A percentile compares a stretch with the other conserved stretches of the same genome.
These are phyloP conservation scores for Drosophila siamana DNA, from an alignment of 2,888 invertebrate species.

Conservation along the genomic window DNA sequence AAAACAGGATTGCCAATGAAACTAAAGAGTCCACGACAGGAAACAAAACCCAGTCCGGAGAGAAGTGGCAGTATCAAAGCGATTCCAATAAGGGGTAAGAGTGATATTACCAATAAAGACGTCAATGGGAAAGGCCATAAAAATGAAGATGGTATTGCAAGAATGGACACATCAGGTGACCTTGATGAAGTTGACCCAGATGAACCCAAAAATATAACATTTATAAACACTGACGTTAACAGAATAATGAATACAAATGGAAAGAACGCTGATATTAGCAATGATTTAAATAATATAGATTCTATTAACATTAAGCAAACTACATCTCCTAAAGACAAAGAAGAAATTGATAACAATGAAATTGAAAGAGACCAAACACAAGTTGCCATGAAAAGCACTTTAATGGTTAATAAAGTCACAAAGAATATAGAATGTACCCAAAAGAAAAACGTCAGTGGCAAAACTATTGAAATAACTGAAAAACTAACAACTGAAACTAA, in stretches of 20 bases:
- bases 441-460: not conserved
- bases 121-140: not conserved
- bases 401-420: not conserved
- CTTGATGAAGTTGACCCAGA: not conserved
- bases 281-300: not conserved
- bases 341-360: not conserved
- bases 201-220: too few relatives aligned
- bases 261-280: not conserved
- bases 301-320: not conserved
- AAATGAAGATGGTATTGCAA: not conserved
- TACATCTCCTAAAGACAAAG: not conserved
- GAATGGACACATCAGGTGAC: not conserved
- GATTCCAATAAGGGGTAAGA: not conserved
- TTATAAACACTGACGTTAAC: too few relatives aligned
- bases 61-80: not conserved
- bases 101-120: not conserved
- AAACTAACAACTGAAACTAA: not conserved
- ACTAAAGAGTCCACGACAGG: not conserved
- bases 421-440: not conserved
- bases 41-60: not conserved
- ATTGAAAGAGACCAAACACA: not conserved
- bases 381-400: not conserved
- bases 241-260: not conserved
- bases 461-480: constrained; percentile 11
- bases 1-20: not conserved